Base-by-base conservation (phyloP, 2,797 vertebrate genomes). In the Pseudochirops cupreus region DNA sequence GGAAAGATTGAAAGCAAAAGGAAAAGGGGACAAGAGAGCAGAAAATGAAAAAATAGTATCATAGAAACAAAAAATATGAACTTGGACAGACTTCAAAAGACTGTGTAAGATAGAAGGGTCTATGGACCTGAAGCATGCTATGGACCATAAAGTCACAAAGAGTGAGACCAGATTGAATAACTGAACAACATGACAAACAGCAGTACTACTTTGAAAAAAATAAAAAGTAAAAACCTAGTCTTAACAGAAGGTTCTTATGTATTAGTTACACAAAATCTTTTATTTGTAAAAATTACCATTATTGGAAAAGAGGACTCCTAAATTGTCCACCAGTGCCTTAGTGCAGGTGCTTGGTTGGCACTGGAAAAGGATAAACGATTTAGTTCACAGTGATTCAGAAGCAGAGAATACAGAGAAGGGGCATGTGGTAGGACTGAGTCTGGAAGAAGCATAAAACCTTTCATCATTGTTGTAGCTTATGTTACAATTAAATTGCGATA, bases 201-300 rank as follows among this genome's bases (percentile, higher is more conserved):
- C 74, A 87, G 50, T 1, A 26, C 3, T 28, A 87, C 74, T 87
- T 87, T 87, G n/a, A 82, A 24, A 82, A 67, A 46, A 33, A 5
- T 39, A 82, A 26, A 82, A 87, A 50, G 39, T 26, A 26, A 87
- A 87, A 87, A 87, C 39, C 39, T 87, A 87, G 12, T 87, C 74
- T 50, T 87, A 26, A 46, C 21, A 50, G 24, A 11, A 46, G 2
- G 1, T 50, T 87, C 39, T 87, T 87, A 26, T 87, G 26, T 87
- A 46, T 87, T 46, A 82, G 74, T 50, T 50, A 46, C 2, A 93
- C 54, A 92, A 28, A 93, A 91, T 59, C 3, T 89, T 96, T 93
- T 95, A 29, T 94, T 93, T 90, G 58, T n/a, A 93, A 94, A 96
- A 95, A 56, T 62, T 31, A 54, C 26, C 74, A 18, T 94, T 55